Evolutionary conservation across 2,113 vertebrate species (phyloP).

Genomic region (Guaruba guarouba): DNA sequence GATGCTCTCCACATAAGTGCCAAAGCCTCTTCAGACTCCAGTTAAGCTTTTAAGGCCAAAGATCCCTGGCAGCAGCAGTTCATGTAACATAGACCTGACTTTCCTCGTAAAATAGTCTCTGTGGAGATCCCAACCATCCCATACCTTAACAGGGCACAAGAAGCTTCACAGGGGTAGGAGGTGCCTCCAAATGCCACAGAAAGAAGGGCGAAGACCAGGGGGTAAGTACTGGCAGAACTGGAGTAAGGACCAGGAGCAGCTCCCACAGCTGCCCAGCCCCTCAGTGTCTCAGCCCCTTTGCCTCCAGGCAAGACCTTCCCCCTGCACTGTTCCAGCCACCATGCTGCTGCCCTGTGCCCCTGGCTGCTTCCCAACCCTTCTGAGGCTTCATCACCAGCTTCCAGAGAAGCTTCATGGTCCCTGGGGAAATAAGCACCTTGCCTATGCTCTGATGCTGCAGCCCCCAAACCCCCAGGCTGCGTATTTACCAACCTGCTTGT

Average conservation of each 20-base stretch:
- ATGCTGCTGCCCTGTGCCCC: neutral
- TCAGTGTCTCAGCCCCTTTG: fast-evolving
- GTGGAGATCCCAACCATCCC: neutral
- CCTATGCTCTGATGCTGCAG: neutral
- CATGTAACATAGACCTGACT: fast-evolving
- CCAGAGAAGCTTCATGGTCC: neutral
- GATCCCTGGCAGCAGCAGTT: neutral
- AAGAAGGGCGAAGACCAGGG: neutral
- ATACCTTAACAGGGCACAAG: neutral
- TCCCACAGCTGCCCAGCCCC: neutral
- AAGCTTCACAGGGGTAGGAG: neutral
- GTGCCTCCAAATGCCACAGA: neutral
- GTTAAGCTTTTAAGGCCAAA: neutral
- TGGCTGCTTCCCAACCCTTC: neutral
- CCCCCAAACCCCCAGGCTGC: neutral
- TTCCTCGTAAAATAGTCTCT: neutral
- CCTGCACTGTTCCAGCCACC: neutral
- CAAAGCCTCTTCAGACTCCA: neutral
- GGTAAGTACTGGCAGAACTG: neutral
- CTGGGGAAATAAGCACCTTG: neutral
- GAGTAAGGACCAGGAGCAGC: neutral
- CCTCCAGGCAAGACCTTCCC: neutral
- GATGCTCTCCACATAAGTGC: neutral
- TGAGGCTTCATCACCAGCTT: neutral
- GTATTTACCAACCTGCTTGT: neutral